Conservation (phyloP, 2,797 vertebrate genomes). For the Cynodonichthys magdalenae region DNA sequence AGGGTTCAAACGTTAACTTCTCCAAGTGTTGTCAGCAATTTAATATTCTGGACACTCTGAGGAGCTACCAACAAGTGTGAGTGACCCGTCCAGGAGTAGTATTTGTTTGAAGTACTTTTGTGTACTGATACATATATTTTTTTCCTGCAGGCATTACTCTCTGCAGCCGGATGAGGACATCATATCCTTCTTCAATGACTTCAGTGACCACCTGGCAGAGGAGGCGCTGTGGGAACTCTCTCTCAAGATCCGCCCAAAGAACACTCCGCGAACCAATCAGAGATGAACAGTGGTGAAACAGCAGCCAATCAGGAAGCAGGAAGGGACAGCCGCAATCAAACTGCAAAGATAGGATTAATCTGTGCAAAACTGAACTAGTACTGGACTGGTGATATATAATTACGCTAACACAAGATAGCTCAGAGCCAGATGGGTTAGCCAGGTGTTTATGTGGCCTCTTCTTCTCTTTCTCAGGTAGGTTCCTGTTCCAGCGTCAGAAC, state of each 20-base stretch:
- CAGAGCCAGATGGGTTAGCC: not conserved
- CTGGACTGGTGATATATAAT: not conserved
- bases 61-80: conserved; percentile 92
- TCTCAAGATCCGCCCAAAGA: conserved; percentile 93
- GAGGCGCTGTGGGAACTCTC: conserved; percentile 96
- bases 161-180: conserved; percentile 91
- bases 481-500: no score
- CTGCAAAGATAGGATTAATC: not conserved
- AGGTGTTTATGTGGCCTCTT: not conserved
- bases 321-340: no score
- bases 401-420: not conserved
- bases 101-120: not conserved
- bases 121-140: not conserved
- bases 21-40: conserved; percentile 98
- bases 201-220: conserved; percentile 93
- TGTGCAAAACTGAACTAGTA: not conserved
- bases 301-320: not conserved
- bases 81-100: conserved; percentile 58
- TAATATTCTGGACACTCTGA: conserved; percentile 94
- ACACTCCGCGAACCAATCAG: conserved; percentile 85
- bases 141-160: conserved; percentile 84
- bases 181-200: conserved; percentile 94
- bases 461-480: no score
- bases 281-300: conserved; percentile 47
- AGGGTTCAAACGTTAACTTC: conserved; percentile 91